Conservation (phyloP, 2,797 vertebrate species). For the Crenichthys baileyi region DNA sequence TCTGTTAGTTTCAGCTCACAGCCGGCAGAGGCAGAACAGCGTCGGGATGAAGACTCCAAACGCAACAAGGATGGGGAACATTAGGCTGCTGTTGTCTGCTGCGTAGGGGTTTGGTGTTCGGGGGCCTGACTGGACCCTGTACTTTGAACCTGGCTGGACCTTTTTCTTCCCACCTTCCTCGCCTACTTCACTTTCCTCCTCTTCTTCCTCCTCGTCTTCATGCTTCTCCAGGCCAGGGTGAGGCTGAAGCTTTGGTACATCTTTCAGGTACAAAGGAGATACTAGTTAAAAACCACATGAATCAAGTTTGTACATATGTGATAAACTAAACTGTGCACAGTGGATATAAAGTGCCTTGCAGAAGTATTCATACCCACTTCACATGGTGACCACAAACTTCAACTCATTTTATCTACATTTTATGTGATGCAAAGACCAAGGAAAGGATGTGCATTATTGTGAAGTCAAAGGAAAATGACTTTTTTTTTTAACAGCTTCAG, state of each 20-base stretch:
- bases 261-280: slow-evolving; percentile 67
- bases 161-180: slow-evolving; percentile 91
- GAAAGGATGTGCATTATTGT: too few relatives aligned
- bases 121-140: slow-evolving; percentile 94
- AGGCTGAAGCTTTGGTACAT: slow-evolving; percentile 96
- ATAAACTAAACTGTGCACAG: not conserved
- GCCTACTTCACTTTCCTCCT: slow-evolving; percentile 89
- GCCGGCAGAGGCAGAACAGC: slow-evolving; percentile 98
- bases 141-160: slow-evolving; percentile 85
- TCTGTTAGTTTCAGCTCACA: slow-evolving; percentile 84
- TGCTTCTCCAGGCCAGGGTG: slow-evolving; percentile 94
- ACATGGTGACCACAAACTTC: not conserved
- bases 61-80: slow-evolving; percentile 98
- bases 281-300: not conserved
- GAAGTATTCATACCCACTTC: not conserved
- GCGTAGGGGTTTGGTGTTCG: slow-evolving; percentile 97
- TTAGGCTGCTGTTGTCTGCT: slow-evolving; percentile 99
- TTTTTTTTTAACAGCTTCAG: too few relatives aligned
- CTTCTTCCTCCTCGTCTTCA: slow-evolving; percentile 89
- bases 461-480: too few relatives aligned
- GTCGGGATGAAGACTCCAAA: slow-evolving; percentile 99
- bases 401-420: not conserved
- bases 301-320: too few relatives aligned
- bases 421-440: not conserved
- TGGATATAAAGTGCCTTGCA: not conserved